Evolutionary conservation across 1,140 invertebrate species (phyloP).

Genomic region (Cyphomyrmex costatus): DNA sequence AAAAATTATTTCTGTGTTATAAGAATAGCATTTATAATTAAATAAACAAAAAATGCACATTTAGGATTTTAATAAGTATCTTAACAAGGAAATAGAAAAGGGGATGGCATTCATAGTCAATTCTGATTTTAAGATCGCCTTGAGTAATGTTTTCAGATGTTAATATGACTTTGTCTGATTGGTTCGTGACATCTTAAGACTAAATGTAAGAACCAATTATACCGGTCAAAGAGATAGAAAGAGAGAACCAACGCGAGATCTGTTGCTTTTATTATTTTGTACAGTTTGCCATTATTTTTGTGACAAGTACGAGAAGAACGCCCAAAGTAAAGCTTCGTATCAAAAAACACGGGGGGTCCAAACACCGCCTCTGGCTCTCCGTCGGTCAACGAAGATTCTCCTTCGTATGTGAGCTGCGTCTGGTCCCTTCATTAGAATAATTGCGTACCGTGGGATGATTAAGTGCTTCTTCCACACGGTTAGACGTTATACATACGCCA

Average conservation of each 20-base stretch:
- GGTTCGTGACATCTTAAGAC: no score
- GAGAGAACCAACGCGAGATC: not conserved
- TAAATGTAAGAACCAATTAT: no score
- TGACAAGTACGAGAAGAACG: conserved; percentile 42
- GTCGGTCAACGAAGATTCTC: conserved; percentile 65
- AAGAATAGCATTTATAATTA: not conserved
- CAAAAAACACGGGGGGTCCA: conserved; percentile 67
- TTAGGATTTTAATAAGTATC: not conserved
- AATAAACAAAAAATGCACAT: not conserved
- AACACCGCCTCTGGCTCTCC: conserved; percentile 42
- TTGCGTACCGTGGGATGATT: conserved; percentile 74
- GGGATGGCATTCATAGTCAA: no score
- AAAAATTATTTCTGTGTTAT: not conserved
- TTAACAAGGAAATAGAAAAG: not conserved
- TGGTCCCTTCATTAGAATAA: conserved; percentile 77
- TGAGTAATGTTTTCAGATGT: no score
- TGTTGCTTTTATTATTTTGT: conserved; percentile 10
- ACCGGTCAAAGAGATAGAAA: not conserved
- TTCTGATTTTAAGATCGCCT: no score
- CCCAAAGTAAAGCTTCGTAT: conserved; percentile 33
- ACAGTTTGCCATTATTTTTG: conserved; percentile 37
- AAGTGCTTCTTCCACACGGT: conserved; percentile 65
- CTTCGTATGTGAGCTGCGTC: conserved; percentile 70
- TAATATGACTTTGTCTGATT: no score
- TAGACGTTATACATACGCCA: conserved; percentile 60